These are phyloP conservation scores for Octodonta nipae DNA, from an alignment of 2,888 invertebrate species.

Conservation along the genomic window DNA sequence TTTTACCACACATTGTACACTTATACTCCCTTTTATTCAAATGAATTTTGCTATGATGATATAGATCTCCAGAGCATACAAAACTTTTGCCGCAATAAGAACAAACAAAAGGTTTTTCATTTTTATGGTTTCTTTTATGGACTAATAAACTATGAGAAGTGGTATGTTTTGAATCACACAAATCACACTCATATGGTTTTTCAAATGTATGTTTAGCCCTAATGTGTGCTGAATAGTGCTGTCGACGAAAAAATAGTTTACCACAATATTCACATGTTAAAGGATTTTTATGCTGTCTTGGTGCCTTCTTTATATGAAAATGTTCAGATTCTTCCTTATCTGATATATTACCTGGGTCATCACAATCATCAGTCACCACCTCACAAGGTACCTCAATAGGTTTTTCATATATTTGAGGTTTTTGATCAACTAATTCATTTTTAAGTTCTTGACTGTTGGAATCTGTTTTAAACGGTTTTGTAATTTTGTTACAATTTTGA, in stretches of 20 bases:
- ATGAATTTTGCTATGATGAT: conserved; percentile 23
- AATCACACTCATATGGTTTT: conserved; percentile 22
- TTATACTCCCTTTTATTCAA: conserved; percentile 22
- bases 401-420: conserved; percentile 5
- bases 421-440: conserved; percentile 6
- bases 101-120: conserved; percentile 21
- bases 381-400: conserved; percentile 4
- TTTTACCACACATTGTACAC: conserved; percentile 20
- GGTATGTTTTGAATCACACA: conserved; percentile 21
- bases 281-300: conserved; percentile 12
- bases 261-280: conserved; percentile 22
- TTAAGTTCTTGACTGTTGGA: conserved; percentile 4
- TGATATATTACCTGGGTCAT: conserved; percentile 8
- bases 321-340: conserved; percentile 13
- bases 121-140: conserved; percentile 21
- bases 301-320: conserved; percentile 10
- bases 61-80: conserved; percentile 20
- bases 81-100: conserved; percentile 30
- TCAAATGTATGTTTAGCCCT: conserved; percentile 23
- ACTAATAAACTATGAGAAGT: conserved; percentile 21
- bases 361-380: conserved; percentile 8
- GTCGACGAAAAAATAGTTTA: conserved; percentile 20
- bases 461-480: too few species aligned
- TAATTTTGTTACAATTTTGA: conserved; percentile 5
- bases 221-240: conserved; percentile 21